A percentile compares a stretch with the other conserved stretches of the same genome.
Conservation (phyloP, 2,888 invertebrate genomes). For the Tiliacea citrago region DNA sequence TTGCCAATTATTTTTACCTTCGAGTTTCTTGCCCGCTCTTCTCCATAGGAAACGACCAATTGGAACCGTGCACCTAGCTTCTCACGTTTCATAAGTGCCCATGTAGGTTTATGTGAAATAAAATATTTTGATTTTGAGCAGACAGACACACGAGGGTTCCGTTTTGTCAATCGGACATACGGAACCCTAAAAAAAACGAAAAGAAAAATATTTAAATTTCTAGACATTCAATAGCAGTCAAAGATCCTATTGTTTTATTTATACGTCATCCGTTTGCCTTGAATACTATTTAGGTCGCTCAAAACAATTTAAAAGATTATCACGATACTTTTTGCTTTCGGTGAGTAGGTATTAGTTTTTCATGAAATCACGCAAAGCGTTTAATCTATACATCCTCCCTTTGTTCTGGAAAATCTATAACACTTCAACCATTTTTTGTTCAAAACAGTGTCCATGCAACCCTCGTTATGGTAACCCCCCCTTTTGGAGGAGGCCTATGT, state of each 20-base stretch:
- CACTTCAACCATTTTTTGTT: not conserved
- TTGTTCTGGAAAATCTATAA: slow-evolving; percentile 3
- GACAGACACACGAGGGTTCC: too few species aligned
- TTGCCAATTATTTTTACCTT: too few species aligned
- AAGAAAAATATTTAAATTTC: not conserved
- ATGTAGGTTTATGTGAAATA: too few species aligned
- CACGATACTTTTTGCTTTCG: slow-evolving; percentile 8
- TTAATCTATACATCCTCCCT: not conserved
- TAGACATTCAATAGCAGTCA: not conserved
- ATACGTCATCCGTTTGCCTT: slow-evolving; percentile 26
- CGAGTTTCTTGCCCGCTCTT: too few species aligned
- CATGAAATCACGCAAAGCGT: slow-evolving; percentile 12
- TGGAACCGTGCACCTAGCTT: too few species aligned
- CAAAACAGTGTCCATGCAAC: too few species aligned
- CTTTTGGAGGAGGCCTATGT: too few species aligned
- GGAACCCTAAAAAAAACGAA: not conserved
- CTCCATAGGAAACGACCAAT: too few species aligned
- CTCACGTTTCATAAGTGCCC: too few species aligned
- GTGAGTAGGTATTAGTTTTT: not conserved
- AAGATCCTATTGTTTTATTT: slow-evolving; percentile 26
- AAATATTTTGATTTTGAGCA: too few species aligned
- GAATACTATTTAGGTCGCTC: slow-evolving; percentile 38
- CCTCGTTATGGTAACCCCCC: too few species aligned
- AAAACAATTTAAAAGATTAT: slow-evolving; percentile 15
- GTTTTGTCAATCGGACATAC: too few species aligned